phyloP scores from a whole-genome alignment of 2,113 vertebrate species.

The Propithecus coquereli region DNA sequence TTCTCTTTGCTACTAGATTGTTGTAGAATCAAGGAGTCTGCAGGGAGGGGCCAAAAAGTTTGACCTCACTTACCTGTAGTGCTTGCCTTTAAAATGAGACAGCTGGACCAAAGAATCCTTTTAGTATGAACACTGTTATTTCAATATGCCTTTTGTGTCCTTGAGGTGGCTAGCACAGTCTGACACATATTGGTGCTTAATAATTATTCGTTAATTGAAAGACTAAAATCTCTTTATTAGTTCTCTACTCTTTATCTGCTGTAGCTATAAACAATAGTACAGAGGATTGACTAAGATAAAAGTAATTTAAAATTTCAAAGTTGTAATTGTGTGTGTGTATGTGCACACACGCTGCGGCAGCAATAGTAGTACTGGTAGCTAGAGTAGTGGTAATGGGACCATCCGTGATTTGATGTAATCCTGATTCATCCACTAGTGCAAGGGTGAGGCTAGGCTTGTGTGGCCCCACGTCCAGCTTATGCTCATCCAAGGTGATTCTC shows the following conservation, averaged over 20 bases:
- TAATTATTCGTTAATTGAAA: background rate
- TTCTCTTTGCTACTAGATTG: background rate
- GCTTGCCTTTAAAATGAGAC: background rate
- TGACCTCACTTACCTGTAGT: background rate
- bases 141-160: background rate
- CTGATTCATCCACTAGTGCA: background rate
- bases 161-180: background rate
- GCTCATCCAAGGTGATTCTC: background rate
- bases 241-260: background rate
- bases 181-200: background rate
- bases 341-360: accelerated
- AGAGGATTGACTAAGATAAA: background rate
- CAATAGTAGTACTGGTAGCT: background rate
- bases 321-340: too few species aligned
- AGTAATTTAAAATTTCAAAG: background rate
- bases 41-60: background rate
- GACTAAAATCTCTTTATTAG: background rate
- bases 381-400: background rate
- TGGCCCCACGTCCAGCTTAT: background rate
- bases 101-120: background rate
- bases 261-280: background rate
- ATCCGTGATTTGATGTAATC: background rate
- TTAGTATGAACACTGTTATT: background rate
- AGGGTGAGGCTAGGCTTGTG: background rate
- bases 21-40: background rate